phyloP scores from a whole-genome alignment of 2,888 invertebrate species.

The Cylloceria caligata region DNA sequence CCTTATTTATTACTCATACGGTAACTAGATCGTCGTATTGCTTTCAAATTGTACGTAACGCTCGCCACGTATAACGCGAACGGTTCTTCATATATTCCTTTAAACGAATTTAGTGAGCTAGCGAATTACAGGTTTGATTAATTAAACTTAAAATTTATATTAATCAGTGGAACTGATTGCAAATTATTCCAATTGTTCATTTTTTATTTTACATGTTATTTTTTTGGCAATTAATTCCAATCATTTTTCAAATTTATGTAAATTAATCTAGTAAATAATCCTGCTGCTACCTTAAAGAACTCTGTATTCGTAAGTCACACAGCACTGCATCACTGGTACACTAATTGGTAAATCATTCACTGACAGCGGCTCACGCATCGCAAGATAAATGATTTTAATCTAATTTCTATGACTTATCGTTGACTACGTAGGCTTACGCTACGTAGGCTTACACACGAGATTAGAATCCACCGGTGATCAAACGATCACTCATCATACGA shows the following conservation, averaged over 20 bases:
- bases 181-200: background rate
- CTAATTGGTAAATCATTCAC: background rate
- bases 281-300: background rate
- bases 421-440: too few relatives aligned
- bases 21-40: background rate
- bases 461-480: constrained; percentile 47
- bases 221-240: too few relatives aligned
- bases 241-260: too few relatives aligned
- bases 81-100: too few relatives aligned
- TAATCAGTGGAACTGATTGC: background rate
- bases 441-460: constrained; percentile 5
- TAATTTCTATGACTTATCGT: background rate
- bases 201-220: too few relatives aligned
- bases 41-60: background rate
- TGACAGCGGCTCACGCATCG: background rate
- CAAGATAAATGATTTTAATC: constrained; percentile 18
- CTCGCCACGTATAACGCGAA: too few relatives aligned
- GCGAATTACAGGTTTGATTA: too few relatives aligned
- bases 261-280: background rate
- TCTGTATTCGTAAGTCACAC: background rate
- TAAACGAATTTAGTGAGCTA: background rate
- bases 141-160: too few relatives aligned
- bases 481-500: constrained; percentile 55
- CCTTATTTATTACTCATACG: constrained; percentile 22
- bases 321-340: background rate